Base-by-base conservation (phyloP, 2,888 invertebrate species). In the Halictus ligatus region DNA sequence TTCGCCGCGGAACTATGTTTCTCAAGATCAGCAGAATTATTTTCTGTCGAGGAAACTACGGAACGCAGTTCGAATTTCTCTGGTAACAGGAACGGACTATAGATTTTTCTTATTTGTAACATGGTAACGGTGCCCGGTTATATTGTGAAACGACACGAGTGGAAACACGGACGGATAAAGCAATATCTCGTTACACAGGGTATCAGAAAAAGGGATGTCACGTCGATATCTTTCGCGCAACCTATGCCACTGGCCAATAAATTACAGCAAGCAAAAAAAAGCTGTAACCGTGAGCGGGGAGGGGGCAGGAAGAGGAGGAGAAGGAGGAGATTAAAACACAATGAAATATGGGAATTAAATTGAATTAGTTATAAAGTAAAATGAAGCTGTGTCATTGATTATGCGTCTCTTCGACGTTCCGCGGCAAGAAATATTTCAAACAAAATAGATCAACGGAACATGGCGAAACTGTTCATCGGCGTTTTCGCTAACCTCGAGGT, bases 361-460 rank as follows among this genome's bases (percentile, higher is more conserved):
- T 35, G 72, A 48, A 77, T 60, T 83, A 64, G 54, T 84, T 83
- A 83, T 29, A 83, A 84, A 83, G 83, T 78, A 69, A 83, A 83
- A 84, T 78, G 83, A 83, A 60, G 64, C 35, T 7, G 50, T 48
- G 50, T 54, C 48, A 76, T 76, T 71, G 75, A 72, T 80, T 83
- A 83, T 80, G 72, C 64, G 40, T n/a, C 40, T n/a, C 40, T 71
- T 43, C 21, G 18, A 15, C 46, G 40, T 40, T 60, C 35, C 5
- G 80, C 43, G 25, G 43, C 50, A 50, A 60, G 69, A 71, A 73
- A 77, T 21, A 46, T 43, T n/a, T 35, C 67, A 69, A 43, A 54
- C 15, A 60, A 69, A 78, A 77, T 74, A 58, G 76, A 77, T 73
- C 46, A 25, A 35, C 43, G 29, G 78, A 84, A 78, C 83, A n/a